Conservation (phyloP, 2,888 invertebrate genomes). For the Anaspis maculata region DNA sequence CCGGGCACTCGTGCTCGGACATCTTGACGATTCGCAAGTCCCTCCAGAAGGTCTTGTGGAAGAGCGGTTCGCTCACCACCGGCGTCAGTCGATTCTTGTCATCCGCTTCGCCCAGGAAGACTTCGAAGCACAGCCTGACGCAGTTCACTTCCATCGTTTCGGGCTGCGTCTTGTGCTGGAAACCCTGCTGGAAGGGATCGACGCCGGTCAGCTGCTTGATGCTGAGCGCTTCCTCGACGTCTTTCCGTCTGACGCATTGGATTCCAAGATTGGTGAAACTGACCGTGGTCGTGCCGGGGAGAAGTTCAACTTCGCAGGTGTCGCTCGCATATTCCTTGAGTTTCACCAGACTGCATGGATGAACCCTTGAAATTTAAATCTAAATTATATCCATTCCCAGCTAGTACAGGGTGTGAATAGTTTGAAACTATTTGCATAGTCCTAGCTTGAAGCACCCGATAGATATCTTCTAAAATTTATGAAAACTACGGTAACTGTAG, state of each 20-base stretch:
- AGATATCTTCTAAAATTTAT: no score
- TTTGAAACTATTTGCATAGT: no score
- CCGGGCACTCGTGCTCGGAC: conserved; percentile 73
- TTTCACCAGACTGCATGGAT: no score
- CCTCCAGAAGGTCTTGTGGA: conserved; percentile 87
- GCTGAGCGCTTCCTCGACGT: conserved; percentile 73
- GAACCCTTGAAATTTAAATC: no score
- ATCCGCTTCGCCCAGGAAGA: conserved; percentile 66
- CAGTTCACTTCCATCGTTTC: conserved; percentile 77
- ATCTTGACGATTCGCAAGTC: conserved; percentile 78
- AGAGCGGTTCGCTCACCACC: conserved; percentile 78
- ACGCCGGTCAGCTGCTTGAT: conserved; percentile 70
- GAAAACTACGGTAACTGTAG: no score
- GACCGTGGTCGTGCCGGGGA: conserved; percentile 61
- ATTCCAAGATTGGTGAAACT: conserved; percentile 84
- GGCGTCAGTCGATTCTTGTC: conserved; percentile 59
- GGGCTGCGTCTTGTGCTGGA: no score
- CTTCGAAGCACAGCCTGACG: conserved; percentile 87
- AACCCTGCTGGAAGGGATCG: no score
- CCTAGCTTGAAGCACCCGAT: no score
- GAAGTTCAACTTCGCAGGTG: conserved; percentile 67
- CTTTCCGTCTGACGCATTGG: conserved; percentile 86
- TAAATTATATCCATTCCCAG: no score
- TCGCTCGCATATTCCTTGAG: conserved; percentile 77
- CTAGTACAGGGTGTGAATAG: no score